phyloP scores from a whole-genome alignment of 2,888 invertebrate genomes.

The Opisthograptis luteolata region DNA sequence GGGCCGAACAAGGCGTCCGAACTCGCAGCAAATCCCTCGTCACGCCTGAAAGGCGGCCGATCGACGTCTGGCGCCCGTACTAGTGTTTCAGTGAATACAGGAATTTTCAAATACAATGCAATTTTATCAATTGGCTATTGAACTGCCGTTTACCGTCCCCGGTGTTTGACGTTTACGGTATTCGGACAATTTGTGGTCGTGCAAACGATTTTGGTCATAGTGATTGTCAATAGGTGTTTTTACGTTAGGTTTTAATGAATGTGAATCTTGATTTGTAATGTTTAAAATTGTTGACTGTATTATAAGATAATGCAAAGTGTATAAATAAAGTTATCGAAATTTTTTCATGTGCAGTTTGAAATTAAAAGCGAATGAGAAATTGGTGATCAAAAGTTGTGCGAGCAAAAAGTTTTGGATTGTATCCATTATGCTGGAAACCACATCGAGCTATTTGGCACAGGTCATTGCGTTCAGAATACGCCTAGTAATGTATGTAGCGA shows the following conservation, averaged over 20 bases:
- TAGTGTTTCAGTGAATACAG: slow-evolving; percentile 54
- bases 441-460: slow-evolving; percentile 67
- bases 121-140: slow-evolving; percentile 42
- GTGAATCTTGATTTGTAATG: slow-evolving; percentile 76
- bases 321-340: slow-evolving; percentile 83
- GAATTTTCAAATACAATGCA: slow-evolving; percentile 31
- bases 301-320: slow-evolving; percentile 81
- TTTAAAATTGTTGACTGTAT: slow-evolving; percentile 83
- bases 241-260: slow-evolving; percentile 77
- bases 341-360: slow-evolving; percentile 55
- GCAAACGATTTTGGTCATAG: slow-evolving; percentile 63
- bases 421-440: slow-evolving; percentile 72
- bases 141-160: slow-evolving; percentile 70
- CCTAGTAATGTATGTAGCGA: slow-evolving; percentile 51
- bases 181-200: slow-evolving; percentile 47
- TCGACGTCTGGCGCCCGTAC: slow-evolving; percentile 93
- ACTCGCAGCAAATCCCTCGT: slow-evolving; percentile 75
- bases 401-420: slow-evolving; percentile 71
- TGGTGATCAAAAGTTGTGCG: slow-evolving; percentile 47
- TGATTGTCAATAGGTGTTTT: slow-evolving; percentile 75
- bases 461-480: slow-evolving; percentile 54
- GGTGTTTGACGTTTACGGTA: slow-evolving; percentile 45
- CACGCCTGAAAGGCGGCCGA: slow-evolving; percentile 78
- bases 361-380: slow-evolving; percentile 24
- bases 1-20: slow-evolving; percentile 72